Percentiles rank a stretch among this genome's conserved stretches.
These are phyloP conservation scores for Acronicta aceris DNA, from an alignment of 2,888 invertebrate genomes.

Conservation along the genomic window DNA sequence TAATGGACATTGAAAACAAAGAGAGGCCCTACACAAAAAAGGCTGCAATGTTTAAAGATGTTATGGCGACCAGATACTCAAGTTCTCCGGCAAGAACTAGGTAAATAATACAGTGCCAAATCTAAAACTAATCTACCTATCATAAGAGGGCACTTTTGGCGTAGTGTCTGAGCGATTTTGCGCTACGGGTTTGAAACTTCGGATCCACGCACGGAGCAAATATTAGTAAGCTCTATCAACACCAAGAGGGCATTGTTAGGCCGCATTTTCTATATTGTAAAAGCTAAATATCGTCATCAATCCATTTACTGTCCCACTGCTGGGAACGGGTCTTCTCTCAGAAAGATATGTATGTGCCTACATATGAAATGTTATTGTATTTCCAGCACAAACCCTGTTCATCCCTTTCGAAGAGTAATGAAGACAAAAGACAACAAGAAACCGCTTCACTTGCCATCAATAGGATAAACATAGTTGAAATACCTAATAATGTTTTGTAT, in stretches of 20 bases:
- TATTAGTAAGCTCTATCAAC: too few relatives aligned
- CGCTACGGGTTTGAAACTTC: too few relatives aligned
- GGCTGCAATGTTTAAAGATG: conserved; percentile 75
- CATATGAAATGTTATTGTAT: neutral
- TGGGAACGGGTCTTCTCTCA: too few relatives aligned
- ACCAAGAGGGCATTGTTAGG: too few relatives aligned
- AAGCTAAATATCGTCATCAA: too few relatives aligned
- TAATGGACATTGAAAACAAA: conserved; percentile 67
- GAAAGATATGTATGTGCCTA: too few relatives aligned
- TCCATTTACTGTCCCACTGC: too few relatives aligned
- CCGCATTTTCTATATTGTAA: too few relatives aligned
- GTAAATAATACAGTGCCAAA: conserved; percentile 42
- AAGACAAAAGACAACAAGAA: conserved; percentile 59
- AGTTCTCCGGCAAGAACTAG: conserved; percentile 68
- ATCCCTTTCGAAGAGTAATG: conserved; percentile 77
- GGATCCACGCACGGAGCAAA: too few relatives aligned
- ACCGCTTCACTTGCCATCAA: conserved; percentile 64
- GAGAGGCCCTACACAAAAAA: conserved; percentile 77
- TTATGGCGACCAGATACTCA: conserved; percentile 70
- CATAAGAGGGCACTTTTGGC: too few relatives aligned
- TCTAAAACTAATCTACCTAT: too few relatives aligned
- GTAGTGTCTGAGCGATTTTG: too few relatives aligned
- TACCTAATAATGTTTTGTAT: neutral
- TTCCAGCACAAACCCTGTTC: conserved; percentile 81
- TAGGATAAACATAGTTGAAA: conserved; percentile 35